phyloP scores from a whole-genome alignment of 2,113 vertebrate genomes.

The Meleagris gallopavo region DNA sequence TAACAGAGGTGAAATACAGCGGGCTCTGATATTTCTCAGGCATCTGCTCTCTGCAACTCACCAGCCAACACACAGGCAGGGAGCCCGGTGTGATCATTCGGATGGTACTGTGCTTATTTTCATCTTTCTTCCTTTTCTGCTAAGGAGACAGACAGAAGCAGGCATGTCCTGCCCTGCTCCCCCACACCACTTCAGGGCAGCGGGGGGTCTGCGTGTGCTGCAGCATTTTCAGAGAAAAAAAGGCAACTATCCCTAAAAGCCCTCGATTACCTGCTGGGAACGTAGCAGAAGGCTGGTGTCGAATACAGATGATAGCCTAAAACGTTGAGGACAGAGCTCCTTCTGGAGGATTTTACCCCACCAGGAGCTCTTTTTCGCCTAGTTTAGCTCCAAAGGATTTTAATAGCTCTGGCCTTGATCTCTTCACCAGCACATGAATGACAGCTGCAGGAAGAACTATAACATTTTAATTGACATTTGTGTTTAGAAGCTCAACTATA shows the following conservation, averaged over 20 bases:
- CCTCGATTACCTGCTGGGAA: not conserved
- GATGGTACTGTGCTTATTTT: not conserved
- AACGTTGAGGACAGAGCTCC: not conserved
- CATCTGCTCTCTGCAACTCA: not conserved
- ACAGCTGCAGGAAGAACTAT: conserved; percentile 48
- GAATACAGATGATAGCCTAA: not conserved
- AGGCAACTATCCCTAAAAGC: not conserved
- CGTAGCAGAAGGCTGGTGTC: not conserved
- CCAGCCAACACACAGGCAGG: not conserved
- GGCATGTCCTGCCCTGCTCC: not conserved
- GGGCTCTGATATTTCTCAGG: not conserved
- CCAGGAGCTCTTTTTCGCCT: not conserved
- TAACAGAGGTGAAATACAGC: not conserved
- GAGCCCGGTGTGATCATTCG: not conserved
- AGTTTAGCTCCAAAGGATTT: not conserved
- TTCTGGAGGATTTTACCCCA: not conserved
- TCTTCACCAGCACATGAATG: conserved; percentile 31
- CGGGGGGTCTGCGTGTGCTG: not conserved
- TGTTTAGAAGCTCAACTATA: conserved; percentile 51
- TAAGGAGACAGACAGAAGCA: not conserved
- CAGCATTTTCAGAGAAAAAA: not conserved
- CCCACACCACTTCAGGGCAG: not conserved
- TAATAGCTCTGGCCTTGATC: conserved; percentile 34
- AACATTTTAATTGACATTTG: conserved; percentile 59
- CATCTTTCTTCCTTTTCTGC: not conserved